A percentile compares a stretch with the other conserved stretches of the same genome.
Conservation (phyloP, 2,888 invertebrate genomes). For the Xestia rhomboidea region DNA sequence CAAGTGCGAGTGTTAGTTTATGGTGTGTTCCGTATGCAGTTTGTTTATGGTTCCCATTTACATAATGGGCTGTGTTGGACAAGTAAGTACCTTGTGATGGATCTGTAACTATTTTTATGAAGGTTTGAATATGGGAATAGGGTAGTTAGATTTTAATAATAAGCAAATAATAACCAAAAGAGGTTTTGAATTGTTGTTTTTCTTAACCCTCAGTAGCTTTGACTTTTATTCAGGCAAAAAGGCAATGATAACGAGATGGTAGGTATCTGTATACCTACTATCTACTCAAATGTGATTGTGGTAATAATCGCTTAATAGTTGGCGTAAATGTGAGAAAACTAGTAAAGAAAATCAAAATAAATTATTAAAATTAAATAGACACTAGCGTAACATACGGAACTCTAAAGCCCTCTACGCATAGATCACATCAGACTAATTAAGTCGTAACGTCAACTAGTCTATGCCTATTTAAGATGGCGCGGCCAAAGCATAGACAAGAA, state of each 20-base stretch:
- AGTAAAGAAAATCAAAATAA: neutral
- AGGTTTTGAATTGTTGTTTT: neutral
- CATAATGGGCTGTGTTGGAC: conserved; percentile 33
- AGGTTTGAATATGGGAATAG: conserved; percentile 14
- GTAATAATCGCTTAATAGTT: neutral
- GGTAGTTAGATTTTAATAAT: conserved; percentile 36
- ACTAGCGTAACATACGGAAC: conserved; percentile 13
- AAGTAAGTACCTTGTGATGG: neutral
- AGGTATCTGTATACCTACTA: neutral
- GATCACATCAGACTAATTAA: conserved; percentile 56
- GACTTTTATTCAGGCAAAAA: neutral
- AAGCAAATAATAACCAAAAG: conserved; percentile 5
- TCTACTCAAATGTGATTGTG: neutral
- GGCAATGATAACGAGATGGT: neutral
- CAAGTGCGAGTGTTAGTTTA: conserved; percentile 57
- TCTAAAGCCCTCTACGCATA: conserved; percentile 41
- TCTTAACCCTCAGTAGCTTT: neutral
- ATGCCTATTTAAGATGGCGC: conserved; percentile 54
- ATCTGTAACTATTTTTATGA: conserved; percentile 31
- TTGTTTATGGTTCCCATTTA: conserved; percentile 52
- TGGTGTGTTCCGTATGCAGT: conserved; percentile 55
- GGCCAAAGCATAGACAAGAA: conserved; percentile 29
- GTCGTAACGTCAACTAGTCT: conserved; percentile 57
- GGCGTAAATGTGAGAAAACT: neutral
- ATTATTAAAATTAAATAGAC: neutral